Percentiles rank a stretch among this genome's conserved stretches.
These are phyloP conservation scores for Himalopsyche phryganea DNA, from an alignment of 1,140 invertebrate species.

Conservation along the genomic window DNA sequence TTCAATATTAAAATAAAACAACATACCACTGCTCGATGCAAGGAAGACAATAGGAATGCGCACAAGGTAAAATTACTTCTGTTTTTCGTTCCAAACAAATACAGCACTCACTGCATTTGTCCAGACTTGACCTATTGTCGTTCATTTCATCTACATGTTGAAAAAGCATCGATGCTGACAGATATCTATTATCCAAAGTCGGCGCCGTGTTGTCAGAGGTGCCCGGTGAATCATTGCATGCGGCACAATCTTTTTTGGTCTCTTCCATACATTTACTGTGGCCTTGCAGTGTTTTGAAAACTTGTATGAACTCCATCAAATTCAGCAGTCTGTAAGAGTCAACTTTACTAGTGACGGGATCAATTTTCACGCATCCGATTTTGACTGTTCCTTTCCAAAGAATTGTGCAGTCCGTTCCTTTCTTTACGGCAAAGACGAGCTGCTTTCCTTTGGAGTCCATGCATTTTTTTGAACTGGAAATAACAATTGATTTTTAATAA, in stretches of 20 bases:
- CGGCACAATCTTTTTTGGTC: constrained; percentile 29
- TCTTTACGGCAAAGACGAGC: constrained; percentile 63
- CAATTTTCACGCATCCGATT: constrained; percentile 63
- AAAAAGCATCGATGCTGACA: constrained; percentile 42
- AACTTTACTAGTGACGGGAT: constrained; percentile 49
- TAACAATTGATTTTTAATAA: not conserved
- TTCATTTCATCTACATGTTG: constrained; percentile 37
- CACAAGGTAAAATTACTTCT: constrained; percentile 63
- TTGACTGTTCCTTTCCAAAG: constrained; percentile 68
- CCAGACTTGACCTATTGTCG: constrained; percentile 22
- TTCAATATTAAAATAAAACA: too few relatives aligned
- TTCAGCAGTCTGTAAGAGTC: constrained; percentile 57
- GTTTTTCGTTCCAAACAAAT: constrained; percentile 68
- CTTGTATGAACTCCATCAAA: constrained; percentile 59
- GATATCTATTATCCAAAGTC: constrained; percentile 1
- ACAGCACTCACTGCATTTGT: constrained; percentile 58
- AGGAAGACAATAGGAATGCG: constrained; percentile 63
- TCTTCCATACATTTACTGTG: constrained; percentile 36
- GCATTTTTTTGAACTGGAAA: constrained; percentile 56
- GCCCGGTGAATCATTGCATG: not conserved
- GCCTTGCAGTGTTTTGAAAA: constrained; percentile 49
- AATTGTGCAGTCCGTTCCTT: constrained; percentile 60
- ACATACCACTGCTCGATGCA: constrained; percentile 71
- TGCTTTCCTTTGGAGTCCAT: constrained; percentile 59
- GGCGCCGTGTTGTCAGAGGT: constrained; percentile 18